phyloP scores from a whole-genome alignment of 1,140 invertebrate species.

The Eumeta japonica region DNA sequence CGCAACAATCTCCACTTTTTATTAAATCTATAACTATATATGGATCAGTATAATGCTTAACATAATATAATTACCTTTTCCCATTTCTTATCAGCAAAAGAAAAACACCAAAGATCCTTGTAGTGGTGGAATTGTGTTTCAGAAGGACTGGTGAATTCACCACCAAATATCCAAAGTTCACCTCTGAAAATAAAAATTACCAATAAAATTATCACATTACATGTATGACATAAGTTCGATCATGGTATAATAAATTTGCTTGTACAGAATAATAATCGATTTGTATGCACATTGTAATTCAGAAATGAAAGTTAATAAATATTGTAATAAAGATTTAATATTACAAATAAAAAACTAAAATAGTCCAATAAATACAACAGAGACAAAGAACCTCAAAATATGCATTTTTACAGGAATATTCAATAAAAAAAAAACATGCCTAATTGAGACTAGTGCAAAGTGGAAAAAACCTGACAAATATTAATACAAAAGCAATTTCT shows the following conservation, averaged over 20 bases:
- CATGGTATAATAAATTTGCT: background rate
- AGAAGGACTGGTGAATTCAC: constrained; percentile 86
- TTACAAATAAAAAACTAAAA: too few species aligned
- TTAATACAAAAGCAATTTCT: too few species aligned
- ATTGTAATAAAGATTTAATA: too few species aligned
- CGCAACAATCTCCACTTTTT: background rate
- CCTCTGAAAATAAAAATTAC: constrained; percentile 54
- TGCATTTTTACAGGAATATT: too few species aligned
- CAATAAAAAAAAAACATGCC: too few species aligned
- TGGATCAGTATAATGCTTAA: background rate
- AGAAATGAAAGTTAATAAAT: too few species aligned
- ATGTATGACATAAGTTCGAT: background rate
- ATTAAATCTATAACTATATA: background rate
- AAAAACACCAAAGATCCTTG: constrained; percentile 87
- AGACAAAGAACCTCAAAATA: too few species aligned
- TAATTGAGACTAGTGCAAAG: too few species aligned
- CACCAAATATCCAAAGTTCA: constrained; percentile 85
- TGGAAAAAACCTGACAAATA: too few species aligned
- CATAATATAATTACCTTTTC: constrained; percentile 71
- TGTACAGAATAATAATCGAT: background rate
- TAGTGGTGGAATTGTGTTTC: constrained; percentile 94
- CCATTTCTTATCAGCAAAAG: constrained; percentile 78
- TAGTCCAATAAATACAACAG: too few species aligned
- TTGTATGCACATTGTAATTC: too few species aligned
- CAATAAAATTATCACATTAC: background rate